Evolutionary conservation across 2,888 invertebrate genomes (phyloP).

Genomic region (Hirtodrosophila duncani): DNA sequence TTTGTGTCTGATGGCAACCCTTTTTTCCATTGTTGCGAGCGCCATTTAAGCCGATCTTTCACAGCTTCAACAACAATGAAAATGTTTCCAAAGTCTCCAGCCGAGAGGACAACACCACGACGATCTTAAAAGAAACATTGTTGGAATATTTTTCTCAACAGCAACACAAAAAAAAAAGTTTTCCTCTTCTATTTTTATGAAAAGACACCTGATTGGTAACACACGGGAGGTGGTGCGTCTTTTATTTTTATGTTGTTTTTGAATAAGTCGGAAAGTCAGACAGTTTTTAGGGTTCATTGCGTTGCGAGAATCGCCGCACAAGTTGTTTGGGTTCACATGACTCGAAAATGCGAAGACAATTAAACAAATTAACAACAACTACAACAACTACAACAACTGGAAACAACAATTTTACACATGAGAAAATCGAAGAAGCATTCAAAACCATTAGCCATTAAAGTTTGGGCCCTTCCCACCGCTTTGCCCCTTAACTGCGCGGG

Average conservation of each 20-base stretch:
- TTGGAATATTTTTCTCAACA: too few relatives aligned
- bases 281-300: constrained; percentile 68
- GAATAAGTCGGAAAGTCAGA: constrained; percentile 52
- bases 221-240: too few relatives aligned
- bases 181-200: too few relatives aligned
- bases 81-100: too few relatives aligned
- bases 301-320: constrained; percentile 49
- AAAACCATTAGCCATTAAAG: constrained; percentile 51
- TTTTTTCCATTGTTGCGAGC: too few relatives aligned
- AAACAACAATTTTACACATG: constrained; percentile 64
- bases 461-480: constrained; percentile 3
- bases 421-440: constrained; percentile 66
- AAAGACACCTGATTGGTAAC: too few relatives aligned
- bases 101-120: too few relatives aligned
- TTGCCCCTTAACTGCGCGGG: constrained; percentile 53
- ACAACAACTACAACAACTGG: constrained; percentile 21
- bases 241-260: constrained; percentile 24
- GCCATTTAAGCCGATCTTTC: constrained; percentile 68
- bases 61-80: constrained; percentile 54
- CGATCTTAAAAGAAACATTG: too few relatives aligned
- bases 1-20: too few relatives aligned
- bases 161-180: too few relatives aligned
- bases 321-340: constrained; percentile 66
- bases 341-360: constrained; percentile 64
- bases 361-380: constrained; percentile 66